phyloP scores from a whole-genome alignment of 2,113 vertebrate species.

The Himantopus leucocephalus region DNA sequence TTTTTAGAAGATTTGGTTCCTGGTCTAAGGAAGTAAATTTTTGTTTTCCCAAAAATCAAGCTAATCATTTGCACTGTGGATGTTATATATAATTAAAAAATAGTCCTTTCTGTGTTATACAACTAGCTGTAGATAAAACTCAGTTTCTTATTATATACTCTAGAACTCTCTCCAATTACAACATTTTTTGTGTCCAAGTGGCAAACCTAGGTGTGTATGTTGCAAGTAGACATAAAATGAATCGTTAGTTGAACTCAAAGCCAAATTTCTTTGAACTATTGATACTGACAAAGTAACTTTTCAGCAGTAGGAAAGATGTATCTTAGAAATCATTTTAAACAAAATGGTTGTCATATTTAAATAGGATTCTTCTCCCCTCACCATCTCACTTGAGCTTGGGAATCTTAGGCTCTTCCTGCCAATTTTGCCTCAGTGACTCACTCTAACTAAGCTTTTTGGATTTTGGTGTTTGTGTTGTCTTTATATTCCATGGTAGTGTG shows the following conservation, averaged over 20 bases:
- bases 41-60: not conserved
- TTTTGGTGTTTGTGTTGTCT: not conserved
- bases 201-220: not conserved
- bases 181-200: not conserved
- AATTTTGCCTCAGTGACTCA: conserved; percentile 5
- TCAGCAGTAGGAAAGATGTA: not conserved
- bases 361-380: not conserved
- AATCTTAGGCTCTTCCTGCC: not conserved
- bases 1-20: not conserved
- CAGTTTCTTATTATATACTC: not conserved
- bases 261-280: not conserved
- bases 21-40: not conserved
- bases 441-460: not conserved
- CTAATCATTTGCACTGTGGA: not conserved
- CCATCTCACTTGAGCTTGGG: not conserved
- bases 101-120: not conserved
- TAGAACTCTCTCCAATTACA: not conserved
- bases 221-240: not conserved
- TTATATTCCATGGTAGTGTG: not conserved
- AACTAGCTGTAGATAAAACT: not conserved
- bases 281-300: not conserved
- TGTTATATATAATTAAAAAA: not conserved
- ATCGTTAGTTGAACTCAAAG: not conserved
- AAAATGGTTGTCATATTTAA: not conserved
- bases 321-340: not conserved